Evolutionary conservation across 2,888 invertebrate genomes (phyloP).

Genomic region (Trichogramma evanescens): DNA sequence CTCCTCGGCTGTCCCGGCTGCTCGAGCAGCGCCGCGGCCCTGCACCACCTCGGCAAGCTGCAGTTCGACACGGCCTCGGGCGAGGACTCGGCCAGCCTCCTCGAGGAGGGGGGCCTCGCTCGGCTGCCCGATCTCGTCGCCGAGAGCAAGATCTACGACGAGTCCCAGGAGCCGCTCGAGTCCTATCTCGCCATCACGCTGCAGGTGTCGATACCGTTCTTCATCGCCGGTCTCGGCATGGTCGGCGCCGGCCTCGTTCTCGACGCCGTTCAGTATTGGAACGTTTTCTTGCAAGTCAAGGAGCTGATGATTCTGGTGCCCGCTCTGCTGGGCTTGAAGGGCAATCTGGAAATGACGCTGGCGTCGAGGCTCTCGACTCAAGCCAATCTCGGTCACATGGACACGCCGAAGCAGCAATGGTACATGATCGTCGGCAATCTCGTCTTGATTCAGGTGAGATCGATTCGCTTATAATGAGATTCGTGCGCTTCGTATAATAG

Average conservation of each 20-base stretch:
- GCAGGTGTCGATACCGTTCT: slow-evolving; percentile 66
- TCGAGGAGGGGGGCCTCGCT: slow-evolving; percentile 36
- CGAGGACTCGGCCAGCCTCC: slow-evolving; percentile 29
- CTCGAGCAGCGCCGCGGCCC: slow-evolving; percentile 24
- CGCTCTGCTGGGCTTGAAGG: slow-evolving; percentile 74
- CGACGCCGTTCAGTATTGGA: slow-evolving; percentile 68
- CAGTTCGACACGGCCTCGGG: slow-evolving; percentile 37
- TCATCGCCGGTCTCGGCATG: slow-evolving; percentile 72
- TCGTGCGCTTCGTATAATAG: background rate
- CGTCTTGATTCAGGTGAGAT: slow-evolving; percentile 63
- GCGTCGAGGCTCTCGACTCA: slow-evolving; percentile 93
- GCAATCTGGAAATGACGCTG: slow-evolving; percentile 94
- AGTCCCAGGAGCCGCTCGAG: slow-evolving; percentile 49
- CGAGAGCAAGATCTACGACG: slow-evolving; percentile 39
- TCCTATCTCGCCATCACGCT: slow-evolving; percentile 57
- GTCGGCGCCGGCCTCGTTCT: slow-evolving; percentile 71
- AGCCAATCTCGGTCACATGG: slow-evolving; percentile 74
- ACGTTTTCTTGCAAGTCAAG: slow-evolving; percentile 61
- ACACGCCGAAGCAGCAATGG: slow-evolving; percentile 58
- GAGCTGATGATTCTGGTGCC: slow-evolving; percentile 74
- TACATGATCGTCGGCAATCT: slow-evolving; percentile 67
- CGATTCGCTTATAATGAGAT: background rate
- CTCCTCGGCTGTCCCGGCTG: slow-evolving; percentile 19
- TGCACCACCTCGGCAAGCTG: slow-evolving; percentile 28
- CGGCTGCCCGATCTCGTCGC: slow-evolving; percentile 53